Conservation (phyloP, 2,888 invertebrate species). For the Eupsilia transversa region DNA sequence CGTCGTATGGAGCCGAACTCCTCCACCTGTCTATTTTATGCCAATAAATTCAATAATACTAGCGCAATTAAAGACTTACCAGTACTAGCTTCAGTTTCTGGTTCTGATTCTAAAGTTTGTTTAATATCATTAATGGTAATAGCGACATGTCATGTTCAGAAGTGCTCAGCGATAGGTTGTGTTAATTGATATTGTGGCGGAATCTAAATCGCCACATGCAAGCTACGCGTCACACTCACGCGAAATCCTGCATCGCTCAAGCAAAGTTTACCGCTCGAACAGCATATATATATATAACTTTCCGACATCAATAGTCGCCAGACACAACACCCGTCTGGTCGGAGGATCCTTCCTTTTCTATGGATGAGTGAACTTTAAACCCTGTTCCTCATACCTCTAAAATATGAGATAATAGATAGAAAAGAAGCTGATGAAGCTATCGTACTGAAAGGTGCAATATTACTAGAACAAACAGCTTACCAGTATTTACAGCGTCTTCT, state of each 20-base stretch:
- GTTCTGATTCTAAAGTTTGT: constrained; percentile 14
- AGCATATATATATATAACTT: too few relatives aligned
- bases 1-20: background rate
- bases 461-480: constrained; percentile 5
- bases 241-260: too few relatives aligned
- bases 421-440: background rate
- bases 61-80: background rate
- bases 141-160: background rate
- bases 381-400: too few relatives aligned
- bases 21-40: background rate
- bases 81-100: background rate
- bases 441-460: background rate
- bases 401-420: too few relatives aligned
- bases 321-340: too few relatives aligned
- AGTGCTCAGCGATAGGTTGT: background rate
- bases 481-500: background rate
- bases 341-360: too few relatives aligned
- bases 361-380: too few relatives aligned
- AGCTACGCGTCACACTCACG: too few relatives aligned
- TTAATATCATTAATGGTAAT: background rate
- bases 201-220: too few relatives aligned
- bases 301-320: too few relatives aligned
- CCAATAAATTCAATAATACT: background rate
- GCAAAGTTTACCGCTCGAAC: too few relatives aligned
- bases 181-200: background rate